phyloP scores from a whole-genome alignment of 1,140 invertebrate species.

The Neodiprion pinetum region DNA sequence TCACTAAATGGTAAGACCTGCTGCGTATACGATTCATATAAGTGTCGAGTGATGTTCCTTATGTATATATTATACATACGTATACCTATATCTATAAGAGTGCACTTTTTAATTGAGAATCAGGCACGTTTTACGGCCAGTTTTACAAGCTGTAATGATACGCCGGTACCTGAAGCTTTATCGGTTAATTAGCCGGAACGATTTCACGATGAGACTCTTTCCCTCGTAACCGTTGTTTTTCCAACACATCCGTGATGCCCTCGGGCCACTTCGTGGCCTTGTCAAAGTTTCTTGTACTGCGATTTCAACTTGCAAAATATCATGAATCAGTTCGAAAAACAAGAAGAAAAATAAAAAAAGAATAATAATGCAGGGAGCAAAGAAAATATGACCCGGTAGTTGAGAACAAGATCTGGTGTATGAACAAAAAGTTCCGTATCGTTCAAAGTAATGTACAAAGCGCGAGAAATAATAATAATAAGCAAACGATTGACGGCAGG shows the following conservation, averaged over 20 bases:
- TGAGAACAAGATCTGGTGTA: too few species aligned
- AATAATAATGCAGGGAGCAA: too few species aligned
- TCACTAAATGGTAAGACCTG: slow-evolving; percentile 16
- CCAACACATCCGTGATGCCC: background rate
- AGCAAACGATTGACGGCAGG: too few species aligned
- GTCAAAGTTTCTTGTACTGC: background rate
- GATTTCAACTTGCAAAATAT: background rate
- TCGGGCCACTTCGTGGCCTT: background rate
- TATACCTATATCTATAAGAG: slow-evolving; percentile 9
- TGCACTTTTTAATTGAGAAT: background rate
- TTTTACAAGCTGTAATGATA: slow-evolving; percentile 35
- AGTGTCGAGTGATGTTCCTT: slow-evolving; percentile 13
- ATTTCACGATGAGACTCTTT: slow-evolving; percentile 15
- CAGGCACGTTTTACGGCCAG: slow-evolving; percentile 26
- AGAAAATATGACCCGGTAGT: too few species aligned
- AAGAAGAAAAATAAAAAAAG: too few species aligned
- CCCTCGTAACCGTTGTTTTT: background rate
- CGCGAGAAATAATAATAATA: too few species aligned
- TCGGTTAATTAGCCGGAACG: slow-evolving; percentile 33
- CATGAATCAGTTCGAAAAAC: background rate
- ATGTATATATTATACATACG: slow-evolving; percentile 14
- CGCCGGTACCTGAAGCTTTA: slow-evolving; percentile 24
- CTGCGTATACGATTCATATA: slow-evolving; percentile 5
- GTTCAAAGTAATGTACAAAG: too few species aligned
- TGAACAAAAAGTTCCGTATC: too few species aligned